Conservation (phyloP, 2,797 vertebrate species). For the Linurgus olivaceus region DNA sequence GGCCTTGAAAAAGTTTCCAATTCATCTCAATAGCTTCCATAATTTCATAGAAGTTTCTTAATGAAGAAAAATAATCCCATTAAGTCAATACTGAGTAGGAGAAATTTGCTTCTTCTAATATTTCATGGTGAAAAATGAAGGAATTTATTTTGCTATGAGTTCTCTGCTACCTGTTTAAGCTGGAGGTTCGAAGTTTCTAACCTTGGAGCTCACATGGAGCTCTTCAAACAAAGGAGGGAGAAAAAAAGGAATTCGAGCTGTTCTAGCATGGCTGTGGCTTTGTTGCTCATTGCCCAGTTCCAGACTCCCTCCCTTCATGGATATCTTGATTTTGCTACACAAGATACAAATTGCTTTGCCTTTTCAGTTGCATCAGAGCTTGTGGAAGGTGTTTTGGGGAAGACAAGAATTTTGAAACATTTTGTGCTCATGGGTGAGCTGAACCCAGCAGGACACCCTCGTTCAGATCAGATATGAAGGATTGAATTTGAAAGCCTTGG, state of each 20-base stretch:
- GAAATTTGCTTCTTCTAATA: background rate
- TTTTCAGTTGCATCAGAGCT: background rate
- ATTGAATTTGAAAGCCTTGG: background rate
- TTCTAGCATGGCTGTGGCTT: background rate
- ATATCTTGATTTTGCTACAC: background rate
- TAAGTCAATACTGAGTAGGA: background rate
- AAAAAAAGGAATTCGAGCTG: background rate
- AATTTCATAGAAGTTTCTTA: background rate
- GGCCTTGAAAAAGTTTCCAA: background rate
- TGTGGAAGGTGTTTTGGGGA: background rate
- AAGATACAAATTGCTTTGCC: background rate
- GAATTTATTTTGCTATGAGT: background rate
- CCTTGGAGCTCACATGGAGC: background rate
- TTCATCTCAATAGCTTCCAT: background rate
- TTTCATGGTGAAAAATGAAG: background rate
- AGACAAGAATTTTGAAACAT: background rate
- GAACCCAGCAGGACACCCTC: background rate
- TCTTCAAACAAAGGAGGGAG: background rate
- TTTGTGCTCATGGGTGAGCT: background rate
- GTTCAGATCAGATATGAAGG: background rate
- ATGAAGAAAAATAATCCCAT: background rate
- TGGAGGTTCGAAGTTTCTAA: background rate
- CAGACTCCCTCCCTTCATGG: background rate
- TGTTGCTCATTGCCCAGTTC: background rate
- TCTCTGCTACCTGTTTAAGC: background rate